Percentiles rank a stretch among this genome's conserved stretches.
Evolutionary conservation across 2,113 vertebrate species (phyloP).

Genomic region (Oncorhynchus masou): DNA sequence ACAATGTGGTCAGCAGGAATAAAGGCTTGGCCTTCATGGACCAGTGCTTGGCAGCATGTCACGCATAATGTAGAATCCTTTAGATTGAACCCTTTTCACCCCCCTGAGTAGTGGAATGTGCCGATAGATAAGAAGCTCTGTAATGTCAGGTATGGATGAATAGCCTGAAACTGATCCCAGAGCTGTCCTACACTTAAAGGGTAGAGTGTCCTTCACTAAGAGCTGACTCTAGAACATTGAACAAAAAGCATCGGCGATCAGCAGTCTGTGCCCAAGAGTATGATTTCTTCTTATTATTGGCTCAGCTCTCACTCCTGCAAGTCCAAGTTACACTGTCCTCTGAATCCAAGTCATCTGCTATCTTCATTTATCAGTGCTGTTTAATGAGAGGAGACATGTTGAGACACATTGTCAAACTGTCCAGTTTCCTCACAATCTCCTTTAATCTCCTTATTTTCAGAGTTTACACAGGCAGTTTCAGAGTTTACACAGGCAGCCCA

Average conservation of each 20-base stretch:
- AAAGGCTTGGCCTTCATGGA: not conserved
- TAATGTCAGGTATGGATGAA: not conserved
- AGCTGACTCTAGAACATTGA: not conserved
- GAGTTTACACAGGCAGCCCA: too few species aligned
- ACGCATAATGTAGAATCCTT: not conserved
- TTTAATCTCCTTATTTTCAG: too few species aligned
- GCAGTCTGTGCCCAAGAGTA: not conserved
- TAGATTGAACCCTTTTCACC: not conserved
- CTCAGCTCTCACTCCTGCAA: not conserved
- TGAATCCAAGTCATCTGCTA: not conserved
- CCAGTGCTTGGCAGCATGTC: not conserved
- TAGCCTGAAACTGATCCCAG: not conserved
- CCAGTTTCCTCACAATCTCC: not conserved
- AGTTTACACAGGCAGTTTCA: too few species aligned
- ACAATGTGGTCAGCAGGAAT: not conserved
- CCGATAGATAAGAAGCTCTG: not conserved
- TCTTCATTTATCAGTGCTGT: not conserved
- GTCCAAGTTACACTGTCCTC: not conserved
- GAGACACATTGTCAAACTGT: slow-evolving; percentile 32
- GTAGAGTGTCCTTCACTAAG: not conserved
- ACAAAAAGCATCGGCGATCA: not conserved
- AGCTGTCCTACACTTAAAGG: not conserved
- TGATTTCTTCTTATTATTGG: not conserved
- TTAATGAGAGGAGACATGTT: slow-evolving; percentile 30
- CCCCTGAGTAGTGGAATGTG: slow-evolving; percentile 1